phyloP scores from a whole-genome alignment of 2,113 vertebrate genomes.

The Nycticebus coucang region DNA sequence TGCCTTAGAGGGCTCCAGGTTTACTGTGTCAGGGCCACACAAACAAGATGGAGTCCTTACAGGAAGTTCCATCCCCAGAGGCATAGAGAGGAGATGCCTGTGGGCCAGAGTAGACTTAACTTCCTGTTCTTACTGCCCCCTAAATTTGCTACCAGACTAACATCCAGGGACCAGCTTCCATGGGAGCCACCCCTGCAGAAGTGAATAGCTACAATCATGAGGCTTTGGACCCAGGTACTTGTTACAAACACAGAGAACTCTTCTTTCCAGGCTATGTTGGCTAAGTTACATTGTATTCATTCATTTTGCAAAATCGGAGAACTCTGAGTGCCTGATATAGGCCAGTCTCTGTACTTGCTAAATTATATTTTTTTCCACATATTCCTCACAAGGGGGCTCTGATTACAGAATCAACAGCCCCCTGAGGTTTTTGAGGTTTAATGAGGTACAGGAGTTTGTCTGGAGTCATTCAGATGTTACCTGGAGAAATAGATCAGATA shows the following conservation, averaged over 20 bases:
- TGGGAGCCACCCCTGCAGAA: neutral
- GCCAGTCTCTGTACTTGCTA: neutral
- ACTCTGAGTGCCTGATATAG: neutral
- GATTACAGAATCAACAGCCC: neutral
- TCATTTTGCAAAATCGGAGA: neutral
- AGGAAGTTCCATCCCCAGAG: neutral
- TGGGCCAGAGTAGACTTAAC: neutral
- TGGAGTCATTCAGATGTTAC: constrained; percentile 11
- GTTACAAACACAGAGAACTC: neutral
- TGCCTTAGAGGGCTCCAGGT: neutral
- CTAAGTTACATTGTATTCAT: constrained; percentile 7
- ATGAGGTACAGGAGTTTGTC: neutral
- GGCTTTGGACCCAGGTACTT: neutral
- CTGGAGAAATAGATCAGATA: neutral
- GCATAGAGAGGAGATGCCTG: neutral
- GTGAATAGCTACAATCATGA: neutral
- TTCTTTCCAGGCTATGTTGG: neutral
- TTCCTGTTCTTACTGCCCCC: neutral
- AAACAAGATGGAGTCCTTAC: constrained; percentile 38
- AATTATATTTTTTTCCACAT: neutral
- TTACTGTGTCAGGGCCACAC: neutral
- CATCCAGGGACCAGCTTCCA: neutral
- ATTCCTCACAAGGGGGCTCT: neutral
- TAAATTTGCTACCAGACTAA: neutral
- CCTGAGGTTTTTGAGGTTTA: constrained; percentile 22